Conservation (phyloP, 23 tunicate species). For the Halocynthia roretzi region DNA sequence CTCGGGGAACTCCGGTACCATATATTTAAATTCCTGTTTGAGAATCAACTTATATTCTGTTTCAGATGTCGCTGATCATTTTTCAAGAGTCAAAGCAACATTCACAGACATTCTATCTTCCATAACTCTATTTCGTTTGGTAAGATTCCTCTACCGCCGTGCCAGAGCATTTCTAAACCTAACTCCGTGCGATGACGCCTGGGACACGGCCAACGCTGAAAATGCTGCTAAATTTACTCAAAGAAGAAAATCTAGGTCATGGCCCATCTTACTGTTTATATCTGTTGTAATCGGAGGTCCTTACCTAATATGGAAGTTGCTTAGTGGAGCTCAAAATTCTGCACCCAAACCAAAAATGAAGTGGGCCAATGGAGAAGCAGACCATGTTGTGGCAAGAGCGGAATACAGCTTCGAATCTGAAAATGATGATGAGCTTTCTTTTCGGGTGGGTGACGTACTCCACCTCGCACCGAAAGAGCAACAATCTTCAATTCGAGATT, state of each 20-base stretch:
- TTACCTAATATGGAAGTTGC: constrained; percentile 73
- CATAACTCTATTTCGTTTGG: constrained; percentile 68
- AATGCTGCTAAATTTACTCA: background rate
- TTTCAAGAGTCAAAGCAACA: constrained; percentile 75
- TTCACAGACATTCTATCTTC: constrained; percentile 83
- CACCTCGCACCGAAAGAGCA: constrained; percentile 70
- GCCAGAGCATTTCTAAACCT: constrained; percentile 24
- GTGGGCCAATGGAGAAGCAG: constrained; percentile 81
- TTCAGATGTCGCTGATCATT: constrained; percentile 77
- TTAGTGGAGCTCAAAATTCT: constrained; percentile 21
- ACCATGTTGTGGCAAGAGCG: constrained; percentile 81
- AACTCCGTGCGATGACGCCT: constrained; percentile 63
- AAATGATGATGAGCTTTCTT: constrained; percentile 51
- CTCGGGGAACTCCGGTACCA: too few relatives aligned
- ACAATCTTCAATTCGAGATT: constrained; percentile 59
- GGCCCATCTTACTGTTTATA: constrained; percentile 82
- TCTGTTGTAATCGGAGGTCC: constrained; percentile 92
- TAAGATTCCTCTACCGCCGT: constrained; percentile 60
- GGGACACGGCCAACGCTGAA: constrained; percentile 33
- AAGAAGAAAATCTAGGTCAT: constrained; percentile 31
- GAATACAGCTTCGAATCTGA: constrained; percentile 68
- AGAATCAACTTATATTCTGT: too few relatives aligned
- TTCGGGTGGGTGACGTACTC: constrained; percentile 58
- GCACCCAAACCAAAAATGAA: constrained; percentile 25
- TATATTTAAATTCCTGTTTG: too few relatives aligned